Evolutionary conservation across 2,888 invertebrate species (phyloP).

Genomic region (Brachypterus glaber): DNA sequence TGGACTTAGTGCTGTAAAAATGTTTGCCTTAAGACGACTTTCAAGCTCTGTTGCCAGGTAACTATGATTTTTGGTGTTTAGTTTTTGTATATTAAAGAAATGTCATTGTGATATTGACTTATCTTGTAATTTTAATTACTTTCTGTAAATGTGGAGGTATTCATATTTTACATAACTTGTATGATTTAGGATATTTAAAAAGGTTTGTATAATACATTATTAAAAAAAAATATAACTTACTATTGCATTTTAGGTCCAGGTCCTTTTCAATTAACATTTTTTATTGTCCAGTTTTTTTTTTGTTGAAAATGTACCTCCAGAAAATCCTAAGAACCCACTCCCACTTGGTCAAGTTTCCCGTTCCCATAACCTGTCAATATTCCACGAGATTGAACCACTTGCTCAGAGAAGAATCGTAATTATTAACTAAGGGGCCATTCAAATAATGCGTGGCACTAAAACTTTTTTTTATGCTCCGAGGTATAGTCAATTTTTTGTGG

Average conservation of each 20-base stretch:
- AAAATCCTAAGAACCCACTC: too few relatives aligned
- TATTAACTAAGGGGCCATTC: too few relatives aligned
- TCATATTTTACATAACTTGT: neutral
- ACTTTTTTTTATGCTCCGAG: too few relatives aligned
- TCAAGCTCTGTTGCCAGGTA: conserved; percentile 20
- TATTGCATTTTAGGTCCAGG: neutral
- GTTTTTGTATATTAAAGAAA: conserved; percentile 2
- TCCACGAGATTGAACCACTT: too few relatives aligned
- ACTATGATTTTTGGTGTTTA: too few relatives aligned
- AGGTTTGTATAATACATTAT: neutral
- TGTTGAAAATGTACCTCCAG: conserved; percentile 1
- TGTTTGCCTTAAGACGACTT: conserved; percentile 19
- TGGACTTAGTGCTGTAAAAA: too few relatives aligned
- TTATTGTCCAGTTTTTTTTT: neutral
- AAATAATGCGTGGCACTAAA: too few relatives aligned
- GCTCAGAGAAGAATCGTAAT: too few relatives aligned
- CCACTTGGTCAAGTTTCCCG: too few relatives aligned
- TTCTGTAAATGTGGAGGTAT: neutral
- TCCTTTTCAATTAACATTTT: neutral
- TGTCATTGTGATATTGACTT: neutral
- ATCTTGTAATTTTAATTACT: neutral
- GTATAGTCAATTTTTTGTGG: too few relatives aligned
- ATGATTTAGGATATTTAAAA: neutral
- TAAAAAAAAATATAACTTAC: neutral
- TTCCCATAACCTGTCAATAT: too few relatives aligned